Percentiles rank a stretch among this genome's conserved stretches.
These are phyloP conservation scores for Prenolepis imparis DNA, from an alignment of 2,888 invertebrate species.

Conservation along the genomic window DNA sequence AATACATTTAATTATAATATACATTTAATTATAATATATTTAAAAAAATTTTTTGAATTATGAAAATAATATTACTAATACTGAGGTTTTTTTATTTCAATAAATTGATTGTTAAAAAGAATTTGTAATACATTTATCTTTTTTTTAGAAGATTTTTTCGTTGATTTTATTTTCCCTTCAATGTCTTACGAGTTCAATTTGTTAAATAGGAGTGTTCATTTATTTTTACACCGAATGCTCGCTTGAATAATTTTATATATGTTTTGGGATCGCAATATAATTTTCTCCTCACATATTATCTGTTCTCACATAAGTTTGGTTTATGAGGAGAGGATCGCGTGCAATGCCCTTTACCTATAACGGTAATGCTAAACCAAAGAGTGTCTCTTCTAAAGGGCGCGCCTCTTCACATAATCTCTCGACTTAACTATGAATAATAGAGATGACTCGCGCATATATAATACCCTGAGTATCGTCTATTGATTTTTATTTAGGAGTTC, in stretches of 20 bases:
- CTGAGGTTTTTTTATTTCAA: not conserved
- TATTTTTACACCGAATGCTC: not conserved
- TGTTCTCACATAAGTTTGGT: slow-evolving; percentile 51
- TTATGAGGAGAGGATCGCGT: slow-evolving; percentile 68
- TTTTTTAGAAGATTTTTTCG: not conserved
- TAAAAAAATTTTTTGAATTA: too few species aligned
- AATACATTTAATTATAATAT: too few species aligned
- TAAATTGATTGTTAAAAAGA: not conserved
- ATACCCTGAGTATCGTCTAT: not conserved
- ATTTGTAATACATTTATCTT: not conserved
- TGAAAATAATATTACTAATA: not conserved
- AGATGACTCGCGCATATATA: not conserved
- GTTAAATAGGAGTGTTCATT: not conserved
- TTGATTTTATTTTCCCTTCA: not conserved
- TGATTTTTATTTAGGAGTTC: not conserved
- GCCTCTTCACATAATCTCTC: not conserved
- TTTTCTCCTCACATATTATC: slow-evolving; percentile 50
- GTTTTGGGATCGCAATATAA: slow-evolving; percentile 54
- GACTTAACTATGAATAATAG: slow-evolving; percentile 26
- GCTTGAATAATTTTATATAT: not conserved
- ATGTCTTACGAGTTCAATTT: not conserved
- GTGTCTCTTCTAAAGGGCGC: slow-evolving; percentile 55
- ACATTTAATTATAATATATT: too few species aligned
- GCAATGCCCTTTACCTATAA: slow-evolving; percentile 73
- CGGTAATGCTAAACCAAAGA: slow-evolving; percentile 65